These are phyloP conservation scores for Clinocottus analis DNA, from an alignment of 2,113 vertebrate species.

Conservation along the genomic window DNA sequence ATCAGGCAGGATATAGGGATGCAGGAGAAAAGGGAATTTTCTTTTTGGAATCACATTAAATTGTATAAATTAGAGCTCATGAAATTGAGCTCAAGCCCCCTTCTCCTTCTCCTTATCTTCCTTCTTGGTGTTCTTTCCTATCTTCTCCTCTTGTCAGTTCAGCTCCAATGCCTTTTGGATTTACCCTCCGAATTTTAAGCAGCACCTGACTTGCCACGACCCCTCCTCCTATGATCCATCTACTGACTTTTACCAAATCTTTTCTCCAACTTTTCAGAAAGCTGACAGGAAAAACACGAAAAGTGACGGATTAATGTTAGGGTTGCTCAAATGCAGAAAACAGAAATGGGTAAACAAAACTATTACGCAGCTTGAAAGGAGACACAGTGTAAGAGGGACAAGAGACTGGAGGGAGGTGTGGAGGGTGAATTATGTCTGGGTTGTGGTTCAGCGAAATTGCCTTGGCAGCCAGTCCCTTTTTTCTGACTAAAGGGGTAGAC, in stretches of 20 bases:
- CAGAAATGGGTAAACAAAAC: constrained; percentile 33
- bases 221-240: background rate
- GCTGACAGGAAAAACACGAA: constrained; percentile 11
- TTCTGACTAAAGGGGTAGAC: constrained; percentile 23
- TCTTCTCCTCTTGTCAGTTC: constrained; percentile 58
- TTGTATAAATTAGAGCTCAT: constrained; percentile 18
- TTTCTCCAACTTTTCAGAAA: constrained; percentile 20
- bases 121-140: background rate
- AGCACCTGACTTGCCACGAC: constrained; percentile 15
- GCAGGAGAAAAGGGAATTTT: background rate
- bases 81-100: constrained; percentile 1
- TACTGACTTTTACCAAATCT: background rate
- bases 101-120: background rate
- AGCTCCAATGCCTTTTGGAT: constrained; percentile 49
- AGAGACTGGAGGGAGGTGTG: constrained; percentile 20
- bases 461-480: constrained; percentile 40
- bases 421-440: constrained; percentile 56
- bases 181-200: constrained; percentile 47
- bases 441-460: constrained; percentile 55
- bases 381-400: background rate
- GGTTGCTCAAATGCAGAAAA: constrained; percentile 26
- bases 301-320: constrained; percentile 35
- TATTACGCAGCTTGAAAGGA: constrained; percentile 13
- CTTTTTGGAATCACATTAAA: background rate
- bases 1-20: background rate